A percentile compares a stretch with the other conserved stretches of the same genome.
Evolutionary conservation across 2,888 invertebrate genomes (phyloP).

Genomic region (Onchidella celtica): DNA sequence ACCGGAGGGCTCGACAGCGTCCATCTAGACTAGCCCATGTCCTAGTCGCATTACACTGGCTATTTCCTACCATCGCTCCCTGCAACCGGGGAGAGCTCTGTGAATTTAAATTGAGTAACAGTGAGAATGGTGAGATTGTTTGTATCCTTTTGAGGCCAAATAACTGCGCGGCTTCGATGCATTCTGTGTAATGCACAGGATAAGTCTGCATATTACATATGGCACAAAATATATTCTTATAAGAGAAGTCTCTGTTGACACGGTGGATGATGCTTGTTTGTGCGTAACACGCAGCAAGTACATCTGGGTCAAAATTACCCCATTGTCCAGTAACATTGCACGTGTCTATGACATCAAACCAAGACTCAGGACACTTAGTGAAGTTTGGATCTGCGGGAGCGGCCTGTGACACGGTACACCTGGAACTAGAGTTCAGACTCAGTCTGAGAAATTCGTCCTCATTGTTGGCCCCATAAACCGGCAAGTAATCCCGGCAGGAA

Average conservation of each 20-base stretch:
- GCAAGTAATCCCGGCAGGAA: background rate
- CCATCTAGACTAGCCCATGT: background rate
- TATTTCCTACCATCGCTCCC: background rate
- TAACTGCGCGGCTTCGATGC: too few species aligned
- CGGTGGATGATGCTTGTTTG: background rate
- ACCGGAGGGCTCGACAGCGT: background rate
- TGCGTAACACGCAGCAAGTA: background rate
- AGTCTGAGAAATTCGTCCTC: slow-evolving; percentile 19
- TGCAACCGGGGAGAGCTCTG: too few species aligned
- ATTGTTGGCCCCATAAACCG: background rate
- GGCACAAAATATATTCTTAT: slow-evolving; percentile 24
- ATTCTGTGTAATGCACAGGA: background rate
- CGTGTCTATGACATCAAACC: background rate
- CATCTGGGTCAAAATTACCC: background rate
- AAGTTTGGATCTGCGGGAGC: background rate
- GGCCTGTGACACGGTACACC: background rate
- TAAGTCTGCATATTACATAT: background rate
- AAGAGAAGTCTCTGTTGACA: background rate
- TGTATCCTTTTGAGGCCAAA: background rate
- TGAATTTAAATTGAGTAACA: background rate
- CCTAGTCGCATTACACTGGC: background rate
- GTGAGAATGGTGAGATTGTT: background rate
- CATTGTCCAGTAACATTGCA: slow-evolving; percentile 24
- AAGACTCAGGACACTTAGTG: background rate
- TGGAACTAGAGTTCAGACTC: background rate